Evolutionary conservation across 2,797 vertebrate species (phyloP).

Genomic region (Melopsittacus undulatus): DNA sequence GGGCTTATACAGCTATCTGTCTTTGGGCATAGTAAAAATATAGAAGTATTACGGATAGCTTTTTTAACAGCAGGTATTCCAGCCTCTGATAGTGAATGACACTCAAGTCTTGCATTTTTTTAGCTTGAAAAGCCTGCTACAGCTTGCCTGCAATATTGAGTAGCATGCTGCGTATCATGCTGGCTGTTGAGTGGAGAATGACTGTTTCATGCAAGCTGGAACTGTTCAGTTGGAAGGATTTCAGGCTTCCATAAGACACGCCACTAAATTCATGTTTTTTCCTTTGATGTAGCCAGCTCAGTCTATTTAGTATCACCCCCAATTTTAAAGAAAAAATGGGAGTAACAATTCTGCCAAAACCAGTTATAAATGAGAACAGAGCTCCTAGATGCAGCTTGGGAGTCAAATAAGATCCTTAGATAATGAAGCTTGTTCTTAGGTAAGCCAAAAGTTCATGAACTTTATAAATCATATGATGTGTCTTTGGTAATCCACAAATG

Average conservation of each 20-base stretch:
- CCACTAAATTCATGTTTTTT: background rate
- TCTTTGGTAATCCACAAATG: background rate
- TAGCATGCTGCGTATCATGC: background rate
- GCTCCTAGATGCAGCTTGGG: background rate
- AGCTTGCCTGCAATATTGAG: background rate
- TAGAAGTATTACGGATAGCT: background rate
- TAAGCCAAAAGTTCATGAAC: background rate
- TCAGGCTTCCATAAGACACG: background rate
- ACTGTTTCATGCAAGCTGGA: background rate
- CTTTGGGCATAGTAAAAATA: background rate
- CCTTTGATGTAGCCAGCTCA: background rate
- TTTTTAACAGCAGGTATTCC: background rate
- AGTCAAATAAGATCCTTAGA: background rate
- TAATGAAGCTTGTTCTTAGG: background rate
- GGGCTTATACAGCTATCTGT: background rate
- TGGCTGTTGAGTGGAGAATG: background rate
- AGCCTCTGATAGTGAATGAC: background rate
- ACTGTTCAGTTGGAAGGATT: constrained; percentile 21
- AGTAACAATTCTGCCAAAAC: background rate
- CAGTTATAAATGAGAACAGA: background rate
- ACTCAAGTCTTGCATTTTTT: background rate
- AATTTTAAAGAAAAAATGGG: background rate
- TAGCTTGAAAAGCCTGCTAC: background rate
- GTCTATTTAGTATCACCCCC: background rate
- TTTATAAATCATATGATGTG: background rate